Evolutionary conservation across 2,888 invertebrate genomes (phyloP), one percentile per base, ranked within the genome.

Genomic region (Neria commutata): DNA sequence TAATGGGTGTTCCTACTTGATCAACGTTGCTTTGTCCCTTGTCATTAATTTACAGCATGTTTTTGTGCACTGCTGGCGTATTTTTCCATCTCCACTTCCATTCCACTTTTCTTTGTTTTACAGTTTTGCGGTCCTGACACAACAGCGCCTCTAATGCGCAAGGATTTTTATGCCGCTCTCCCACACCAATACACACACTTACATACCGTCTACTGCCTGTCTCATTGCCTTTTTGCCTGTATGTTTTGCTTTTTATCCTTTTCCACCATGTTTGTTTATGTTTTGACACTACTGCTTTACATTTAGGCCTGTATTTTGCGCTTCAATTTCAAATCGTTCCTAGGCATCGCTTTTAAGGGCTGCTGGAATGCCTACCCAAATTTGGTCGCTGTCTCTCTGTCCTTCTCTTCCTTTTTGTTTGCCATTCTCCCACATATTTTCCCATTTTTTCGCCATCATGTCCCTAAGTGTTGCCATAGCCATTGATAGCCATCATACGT

Each of bases 111-210:
- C 37, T 55, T 42, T 16, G 19, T n/a, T 40, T 46, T 34, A n/a
- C 37, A 29, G 16, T 17, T n/a, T 42, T 50, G 58, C 68, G 63
- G 75, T 76, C 76, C 74, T 77, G 70, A 70, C 74, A 71, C 76
- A 77, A 76, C 72, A 67, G 72, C 66, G 68, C 74, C 69, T 71
- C 67, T 70, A 70, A 77, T 75, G 74, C 64, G 75, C 65, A 70
- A 75, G 76, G 77, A 77, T 76, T 62, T 69, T 73, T 62, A 66
- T 70, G 70, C 61, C 67, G 60, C 56, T 17, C 50, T n/a, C n/a
- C n/a, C n/a, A n/a, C n/a, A n/a, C n/a, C n/a, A n/a, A n/a, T n/a
- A n/a, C n/a, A n/a, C n/a, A n/a, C n/a, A n/a, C 58, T 54, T 26
- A 16, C 50, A 29, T 56, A 42, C 14, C 10, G 1, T 24, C 19